A percentile compares a stretch with the other conserved stretches of the same genome.
phyloP scores from a whole-genome alignment of 2,113 vertebrate genomes.

The Pelobates fuscus region DNA sequence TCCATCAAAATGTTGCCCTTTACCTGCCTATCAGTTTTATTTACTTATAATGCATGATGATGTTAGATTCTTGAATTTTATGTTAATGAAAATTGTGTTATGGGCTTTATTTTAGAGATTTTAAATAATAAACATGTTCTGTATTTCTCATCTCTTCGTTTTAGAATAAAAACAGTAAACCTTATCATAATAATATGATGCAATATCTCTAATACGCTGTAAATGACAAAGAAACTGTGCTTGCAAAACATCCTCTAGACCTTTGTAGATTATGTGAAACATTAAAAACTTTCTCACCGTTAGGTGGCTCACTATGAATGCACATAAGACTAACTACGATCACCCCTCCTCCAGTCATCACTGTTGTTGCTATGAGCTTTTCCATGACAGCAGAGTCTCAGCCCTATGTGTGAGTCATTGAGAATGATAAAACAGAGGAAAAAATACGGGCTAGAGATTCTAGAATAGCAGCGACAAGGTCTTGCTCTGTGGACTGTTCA shows the following conservation, averaged over 20 bases:
- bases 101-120: too few relatives aligned
- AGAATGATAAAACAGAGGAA: slow-evolving; percentile 52
- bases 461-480: slow-evolving; percentile 57
- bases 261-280: neutral
- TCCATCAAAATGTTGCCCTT: too few relatives aligned
- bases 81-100: too few relatives aligned
- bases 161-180: too few relatives aligned
- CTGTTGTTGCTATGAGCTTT: slow-evolving; percentile 48
- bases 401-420: slow-evolving; percentile 54
- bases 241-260: neutral
- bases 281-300: slow-evolving; percentile 47
- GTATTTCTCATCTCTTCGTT: too few relatives aligned
- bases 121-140: too few relatives aligned
- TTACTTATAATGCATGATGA: too few relatives aligned
- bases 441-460: slow-evolving; percentile 56
- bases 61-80: too few relatives aligned
- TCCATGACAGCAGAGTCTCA: slow-evolving; percentile 45
- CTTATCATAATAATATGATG: too few relatives aligned
- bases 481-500: slow-evolving; percentile 54
- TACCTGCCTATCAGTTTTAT: too few relatives aligned
- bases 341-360: slow-evolving; percentile 56
- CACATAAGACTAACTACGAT: slow-evolving; percentile 34
- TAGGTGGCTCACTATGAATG: slow-evolving; percentile 71
- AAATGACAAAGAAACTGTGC: neutral
- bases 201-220: neutral